Percentiles rank a stretch among this genome's conserved stretches.
These are phyloP conservation scores for Gryllus longicercus DNA, from an alignment of 2,888 invertebrate species.

Conservation along the genomic window DNA sequence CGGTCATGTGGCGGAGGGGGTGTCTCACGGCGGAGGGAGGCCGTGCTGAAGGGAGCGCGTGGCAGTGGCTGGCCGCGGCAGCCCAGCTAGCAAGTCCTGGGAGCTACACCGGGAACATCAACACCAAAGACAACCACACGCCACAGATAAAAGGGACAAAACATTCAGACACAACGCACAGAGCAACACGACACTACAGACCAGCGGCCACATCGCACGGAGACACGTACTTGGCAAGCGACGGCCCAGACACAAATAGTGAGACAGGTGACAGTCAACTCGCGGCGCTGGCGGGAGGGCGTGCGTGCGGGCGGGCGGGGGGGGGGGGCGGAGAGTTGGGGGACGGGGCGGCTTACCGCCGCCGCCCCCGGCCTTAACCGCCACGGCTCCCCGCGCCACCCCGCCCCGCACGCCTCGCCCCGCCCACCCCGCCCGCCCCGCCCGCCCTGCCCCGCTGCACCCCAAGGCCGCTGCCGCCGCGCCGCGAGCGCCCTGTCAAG, in stretches of 20 bases:
- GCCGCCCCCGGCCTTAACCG: not conserved
- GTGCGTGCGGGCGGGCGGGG: not conserved
- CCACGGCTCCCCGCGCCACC: not conserved
- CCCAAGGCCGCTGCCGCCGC: not conserved
- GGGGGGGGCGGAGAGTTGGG: not conserved
- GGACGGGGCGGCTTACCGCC: not conserved
- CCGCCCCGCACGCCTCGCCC: not conserved
- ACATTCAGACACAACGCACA: constrained; percentile 23
- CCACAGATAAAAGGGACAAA: not conserved
- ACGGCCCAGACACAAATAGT: constrained; percentile 36
- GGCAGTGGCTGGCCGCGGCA: not conserved
- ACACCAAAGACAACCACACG: constrained; percentile 26
- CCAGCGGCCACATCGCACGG: constrained; percentile 18
- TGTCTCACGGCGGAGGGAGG: not conserved
- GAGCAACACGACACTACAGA: constrained; percentile 21
- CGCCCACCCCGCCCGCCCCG: not conserved
- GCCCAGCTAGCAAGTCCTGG: not conserved
- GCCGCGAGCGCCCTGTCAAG: not conserved
- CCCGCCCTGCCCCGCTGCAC: not conserved
- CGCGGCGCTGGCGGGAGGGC: constrained; percentile 28
- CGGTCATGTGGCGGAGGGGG: constrained; percentile 20
- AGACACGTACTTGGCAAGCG: constrained; percentile 22
- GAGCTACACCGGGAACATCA: constrained; percentile 28
- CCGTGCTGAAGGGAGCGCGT: not conserved
- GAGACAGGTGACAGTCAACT: constrained; percentile 40